Evolutionary conservation across 2,888 invertebrate genomes (phyloP), one percentile per base, ranked within the genome.

Genomic region (Busseola fusca): DNA sequence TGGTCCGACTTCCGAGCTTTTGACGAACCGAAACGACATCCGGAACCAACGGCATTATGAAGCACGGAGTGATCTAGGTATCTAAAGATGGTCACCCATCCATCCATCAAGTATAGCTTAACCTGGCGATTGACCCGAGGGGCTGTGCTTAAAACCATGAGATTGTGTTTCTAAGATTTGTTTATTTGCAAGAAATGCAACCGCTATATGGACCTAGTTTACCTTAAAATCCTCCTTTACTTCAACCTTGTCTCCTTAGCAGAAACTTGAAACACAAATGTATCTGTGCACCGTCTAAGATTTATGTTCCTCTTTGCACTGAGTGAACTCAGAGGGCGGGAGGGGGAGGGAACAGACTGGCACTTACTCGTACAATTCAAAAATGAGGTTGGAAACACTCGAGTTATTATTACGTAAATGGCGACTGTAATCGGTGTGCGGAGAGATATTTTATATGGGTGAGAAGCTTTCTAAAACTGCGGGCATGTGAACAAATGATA

Each of bases 291-390:
- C 25, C 7, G 66, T 58, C 68, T 56, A 67, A 60, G 62, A 79
- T 79, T 75, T 79, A 79, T 79, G 57, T 68, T 56, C 66, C 78
- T 78, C 78, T 74, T 64, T 70, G 75, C 64, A 63, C 72, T 58
- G 40, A 74, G 70, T 60, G 60, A 74, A 75, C 66, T 42, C 25
- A 1, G 48, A 40, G 64, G 48, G 58, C 54, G 6, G 48, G 54
- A 40, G 14, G 63, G 10, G 57, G 45, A 42, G 45, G 58, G 50
- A 48, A 57, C 57, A 57, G 63, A 62, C 75, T 63, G 56, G 52
- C 80, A 75, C 71, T 79, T 68, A 65, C 65, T 54, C 30, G 66
- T 16, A 72, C 69, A 72, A 72, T 79, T 69, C 63, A 76, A 72
- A 79, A 76, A 80, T 60, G 69, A 60, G 80, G 65, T 69, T 69